phyloP scores from a whole-genome alignment of 2,113 vertebrate species.

The Campylorhamphus procurvoides region DNA sequence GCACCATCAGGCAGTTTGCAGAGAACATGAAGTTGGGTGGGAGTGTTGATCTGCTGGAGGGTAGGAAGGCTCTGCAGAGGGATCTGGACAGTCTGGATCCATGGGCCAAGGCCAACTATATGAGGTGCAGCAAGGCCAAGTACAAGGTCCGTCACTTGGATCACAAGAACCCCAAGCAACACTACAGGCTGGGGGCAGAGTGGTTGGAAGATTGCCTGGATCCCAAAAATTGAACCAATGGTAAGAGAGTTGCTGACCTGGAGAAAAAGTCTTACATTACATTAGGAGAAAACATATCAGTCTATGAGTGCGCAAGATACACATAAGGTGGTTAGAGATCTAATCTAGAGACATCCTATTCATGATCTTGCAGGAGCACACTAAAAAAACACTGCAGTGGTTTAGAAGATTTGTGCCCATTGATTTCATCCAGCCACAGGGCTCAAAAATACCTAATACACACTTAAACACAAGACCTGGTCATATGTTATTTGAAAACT shows the following conservation, averaged over 20 bases:
- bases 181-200: background rate
- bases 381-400: background rate
- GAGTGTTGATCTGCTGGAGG: background rate
- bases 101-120: background rate
- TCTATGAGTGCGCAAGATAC: background rate
- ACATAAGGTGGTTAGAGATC: background rate
- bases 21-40: background rate
- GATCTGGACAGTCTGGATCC: background rate
- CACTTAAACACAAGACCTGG: background rate
- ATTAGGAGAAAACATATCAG: background rate
- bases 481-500: slow-evolving; percentile 12
- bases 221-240: background rate
- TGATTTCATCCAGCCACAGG: background rate
- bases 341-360: background rate
- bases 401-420: background rate
- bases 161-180: background rate
- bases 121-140: background rate
- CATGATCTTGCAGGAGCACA: background rate
- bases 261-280: background rate
- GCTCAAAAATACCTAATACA: background rate
- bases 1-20: background rate
- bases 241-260: background rate
- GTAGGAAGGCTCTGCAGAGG: background rate
- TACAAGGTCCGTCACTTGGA: background rate
- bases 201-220: background rate